These are phyloP conservation scores for Ferrisia virgata DNA, from an alignment of 2,888 invertebrate genomes.

Conservation along the genomic window DNA sequence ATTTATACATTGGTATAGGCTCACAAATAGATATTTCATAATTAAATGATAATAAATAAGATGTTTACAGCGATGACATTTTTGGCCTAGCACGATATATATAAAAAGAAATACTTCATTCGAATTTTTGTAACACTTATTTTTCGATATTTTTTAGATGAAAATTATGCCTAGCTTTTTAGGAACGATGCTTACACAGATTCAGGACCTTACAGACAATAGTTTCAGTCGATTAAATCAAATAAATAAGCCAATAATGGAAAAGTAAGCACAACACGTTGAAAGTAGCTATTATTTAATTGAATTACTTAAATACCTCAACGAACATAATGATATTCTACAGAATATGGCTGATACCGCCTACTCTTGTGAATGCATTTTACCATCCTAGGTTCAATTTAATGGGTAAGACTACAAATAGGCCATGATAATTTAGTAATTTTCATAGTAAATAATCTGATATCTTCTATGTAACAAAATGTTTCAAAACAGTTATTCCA, in stretches of 20 bases:
- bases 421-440: no score
- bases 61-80: no score
- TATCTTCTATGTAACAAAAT: no score
- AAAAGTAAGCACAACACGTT: neutral
- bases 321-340: conserved; percentile 48
- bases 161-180: conserved; percentile 63
- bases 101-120: no score
- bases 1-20: no score
- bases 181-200: conserved; percentile 59
- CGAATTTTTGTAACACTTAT: neutral
- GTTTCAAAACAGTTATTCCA: conserved; percentile 57
- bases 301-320: neutral
- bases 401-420: conserved; percentile 63
- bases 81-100: no score
- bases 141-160: conserved; percentile 55
- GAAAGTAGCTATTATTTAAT: neutral
- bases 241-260: neutral
- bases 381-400: conserved; percentile 70
- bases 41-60: no score
- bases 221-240: conserved; percentile 33
- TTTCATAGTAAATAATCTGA: no score
- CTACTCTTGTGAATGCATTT: conserved; percentile 70
- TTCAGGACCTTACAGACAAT: conserved; percentile 41
- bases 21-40: no score
- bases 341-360: conserved; percentile 68